Conservation (phyloP, 1,140 invertebrate species). For the Orius insidiosus region DNA sequence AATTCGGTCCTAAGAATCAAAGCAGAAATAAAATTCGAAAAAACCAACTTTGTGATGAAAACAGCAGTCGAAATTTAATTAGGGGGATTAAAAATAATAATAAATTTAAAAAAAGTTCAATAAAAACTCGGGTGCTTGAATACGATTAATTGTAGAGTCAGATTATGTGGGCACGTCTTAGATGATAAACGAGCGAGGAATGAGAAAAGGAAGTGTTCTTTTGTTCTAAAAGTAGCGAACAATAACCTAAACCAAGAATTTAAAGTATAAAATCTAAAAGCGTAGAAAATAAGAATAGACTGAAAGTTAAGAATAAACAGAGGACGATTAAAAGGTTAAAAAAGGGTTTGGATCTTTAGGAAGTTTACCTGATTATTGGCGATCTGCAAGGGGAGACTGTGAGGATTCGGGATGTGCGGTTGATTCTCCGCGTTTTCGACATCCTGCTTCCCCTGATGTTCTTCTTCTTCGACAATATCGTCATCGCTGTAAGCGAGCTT, state of each 20-base stretch:
- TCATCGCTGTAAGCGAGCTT: constrained; percentile 29
- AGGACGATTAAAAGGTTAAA: constrained; percentile 4
- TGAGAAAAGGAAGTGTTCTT: constrained; percentile 1
- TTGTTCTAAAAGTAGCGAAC: constrained; percentile 3
- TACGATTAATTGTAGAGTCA: no score
- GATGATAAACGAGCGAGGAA: background rate
- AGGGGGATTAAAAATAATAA: no score
- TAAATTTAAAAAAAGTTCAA: no score
- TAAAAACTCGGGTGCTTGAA: no score
- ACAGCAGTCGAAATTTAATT: no score
- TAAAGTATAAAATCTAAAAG: constrained; percentile 14
- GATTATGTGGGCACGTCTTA: no score
- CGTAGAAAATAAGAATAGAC: background rate
- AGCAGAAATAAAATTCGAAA: no score
- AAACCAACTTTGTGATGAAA: no score
- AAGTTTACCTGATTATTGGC: constrained; percentile 13
- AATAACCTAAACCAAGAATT: constrained; percentile 8
- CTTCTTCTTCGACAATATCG: constrained; percentile 49
- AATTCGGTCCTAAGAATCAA: no score
- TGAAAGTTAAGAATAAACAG: constrained; percentile 19
- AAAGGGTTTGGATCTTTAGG: constrained; percentile 26
- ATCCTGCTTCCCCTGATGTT: constrained; percentile 33
- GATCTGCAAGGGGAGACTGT: constrained; percentile 23
- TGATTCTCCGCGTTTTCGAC: constrained; percentile 29
- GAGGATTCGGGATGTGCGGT: constrained; percentile 29